Conservation (phyloP, 2,888 invertebrate genomes). For the Polia nebulosa region DNA sequence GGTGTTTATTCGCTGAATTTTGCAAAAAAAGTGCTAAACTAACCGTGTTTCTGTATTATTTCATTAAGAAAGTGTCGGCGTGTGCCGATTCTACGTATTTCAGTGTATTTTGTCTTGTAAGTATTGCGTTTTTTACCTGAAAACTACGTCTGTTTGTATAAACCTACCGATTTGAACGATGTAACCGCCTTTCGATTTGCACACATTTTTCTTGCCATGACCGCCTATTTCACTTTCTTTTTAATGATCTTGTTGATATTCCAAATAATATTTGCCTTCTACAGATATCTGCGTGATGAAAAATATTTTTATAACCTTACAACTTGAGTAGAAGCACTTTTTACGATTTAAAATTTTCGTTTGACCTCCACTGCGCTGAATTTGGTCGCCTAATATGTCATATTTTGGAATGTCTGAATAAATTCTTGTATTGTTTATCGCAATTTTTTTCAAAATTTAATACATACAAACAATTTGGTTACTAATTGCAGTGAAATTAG, state of each 20-base stretch:
- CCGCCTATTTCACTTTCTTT: not conserved
- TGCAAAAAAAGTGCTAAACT: conserved; percentile 46
- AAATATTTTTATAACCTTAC: conserved; percentile 39
- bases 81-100: conserved; percentile 29
- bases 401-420: conserved; percentile 31
- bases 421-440: conserved; percentile 22
- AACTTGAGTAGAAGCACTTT: not conserved
- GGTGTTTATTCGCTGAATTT: conserved; percentile 56
- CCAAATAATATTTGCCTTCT: not conserved
- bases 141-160: conserved; percentile 43
- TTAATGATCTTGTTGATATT: conserved; percentile 2
- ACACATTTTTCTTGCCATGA: conserved; percentile 23
- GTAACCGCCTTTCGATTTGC: conserved; percentile 56
- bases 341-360: conserved; percentile 1
- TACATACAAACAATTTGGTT: not conserved
- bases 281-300: not conserved
- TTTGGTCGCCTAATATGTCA: conserved; percentile 54
- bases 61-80: conserved; percentile 39
- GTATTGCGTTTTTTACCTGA: conserved; percentile 38
- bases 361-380: conserved; percentile 26
- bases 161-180: conserved; percentile 54
- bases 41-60: conserved; percentile 25
- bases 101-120: conserved; percentile 46
- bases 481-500: conserved; percentile 20
- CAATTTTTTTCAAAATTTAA: not conserved